phyloP scores from a whole-genome alignment of 2,113 vertebrate genomes.

The Ophiodon elongatus region DNA sequence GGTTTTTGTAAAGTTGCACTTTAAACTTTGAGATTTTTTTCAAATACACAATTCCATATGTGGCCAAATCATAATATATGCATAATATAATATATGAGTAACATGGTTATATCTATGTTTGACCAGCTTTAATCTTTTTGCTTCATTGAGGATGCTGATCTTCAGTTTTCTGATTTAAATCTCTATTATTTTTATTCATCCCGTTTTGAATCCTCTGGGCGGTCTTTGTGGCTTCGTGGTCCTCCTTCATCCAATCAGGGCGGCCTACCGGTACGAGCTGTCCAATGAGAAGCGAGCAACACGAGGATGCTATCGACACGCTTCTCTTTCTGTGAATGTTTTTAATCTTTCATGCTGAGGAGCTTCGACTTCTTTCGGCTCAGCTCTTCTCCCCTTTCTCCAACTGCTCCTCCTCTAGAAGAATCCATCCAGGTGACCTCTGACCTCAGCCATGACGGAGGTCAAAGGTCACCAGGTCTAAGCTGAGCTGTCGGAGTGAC shows the following conservation, averaged over 20 bases:
- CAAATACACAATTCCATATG: conserved; percentile 36
- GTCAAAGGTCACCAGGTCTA: no score
- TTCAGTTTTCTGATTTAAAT: no score
- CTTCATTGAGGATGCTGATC: neutral
- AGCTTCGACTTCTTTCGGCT: neutral
- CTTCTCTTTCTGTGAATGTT: conserved; percentile 21
- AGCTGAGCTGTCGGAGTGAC: no score
- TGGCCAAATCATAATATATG: conserved; percentile 52
- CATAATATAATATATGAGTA: conserved; percentile 56
- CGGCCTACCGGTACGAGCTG: conserved; percentile 41
- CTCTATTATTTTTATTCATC: no score
- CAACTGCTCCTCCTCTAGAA: no score
- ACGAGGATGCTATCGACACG: neutral
- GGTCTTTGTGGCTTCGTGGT: conserved; percentile 4
- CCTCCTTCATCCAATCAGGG: conserved; percentile 61
- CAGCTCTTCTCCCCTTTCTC: no score
- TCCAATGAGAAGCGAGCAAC: conserved; percentile 60
- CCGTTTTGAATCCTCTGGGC: neutral
- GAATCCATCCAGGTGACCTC: conserved; percentile 38
- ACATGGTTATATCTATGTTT: conserved; percentile 60
- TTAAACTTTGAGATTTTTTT: conserved; percentile 72
- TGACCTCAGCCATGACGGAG: conserved; percentile 19
- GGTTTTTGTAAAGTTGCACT: conserved; percentile 77
- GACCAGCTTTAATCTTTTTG: conserved; percentile 49
- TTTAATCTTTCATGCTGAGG: neutral